Conservation (phyloP, 2,797 vertebrate genomes). For the Spinus olivaceus region DNA sequence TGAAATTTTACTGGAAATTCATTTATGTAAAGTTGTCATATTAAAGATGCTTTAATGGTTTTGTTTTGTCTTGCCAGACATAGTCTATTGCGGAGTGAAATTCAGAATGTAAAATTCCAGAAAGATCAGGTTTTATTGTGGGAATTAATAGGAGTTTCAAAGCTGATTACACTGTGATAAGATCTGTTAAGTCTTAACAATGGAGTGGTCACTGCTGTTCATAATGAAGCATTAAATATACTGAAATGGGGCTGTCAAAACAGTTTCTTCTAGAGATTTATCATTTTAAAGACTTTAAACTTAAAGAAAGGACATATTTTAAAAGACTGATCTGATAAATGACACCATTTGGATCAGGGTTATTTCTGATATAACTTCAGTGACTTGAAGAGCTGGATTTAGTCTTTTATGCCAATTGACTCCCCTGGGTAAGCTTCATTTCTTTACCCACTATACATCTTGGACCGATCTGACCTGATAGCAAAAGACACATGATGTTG, state of each 20-base stretch:
- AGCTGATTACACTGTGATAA: constrained; percentile 8
- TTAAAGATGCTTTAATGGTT: constrained; percentile 18
- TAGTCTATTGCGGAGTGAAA: neutral
- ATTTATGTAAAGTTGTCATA: constrained; percentile 28
- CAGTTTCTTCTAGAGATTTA: constrained; percentile 10
- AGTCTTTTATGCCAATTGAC: constrained; percentile 46
- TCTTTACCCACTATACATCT: constrained; percentile 41
- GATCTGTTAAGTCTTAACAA: constrained; percentile 27
- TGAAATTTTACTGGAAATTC: constrained; percentile 27
- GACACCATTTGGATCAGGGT: neutral
- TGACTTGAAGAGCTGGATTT: constrained; percentile 40
- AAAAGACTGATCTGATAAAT: constrained; percentile 44
- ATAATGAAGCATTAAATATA: constrained; percentile 31
- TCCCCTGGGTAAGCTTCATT: constrained; percentile 58
- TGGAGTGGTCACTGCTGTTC: constrained; percentile 40
- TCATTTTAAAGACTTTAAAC: constrained; percentile 25
- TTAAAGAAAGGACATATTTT: constrained; percentile 31
- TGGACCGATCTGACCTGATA: constrained; percentile 50
- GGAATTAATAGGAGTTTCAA: constrained; percentile 20
- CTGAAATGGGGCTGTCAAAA: constrained; percentile 32
- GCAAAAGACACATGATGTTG: constrained; percentile 61
- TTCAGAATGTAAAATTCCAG: neutral
- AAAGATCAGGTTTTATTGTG: constrained; percentile 1
- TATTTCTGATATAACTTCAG: constrained; percentile 38
- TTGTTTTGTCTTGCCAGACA: constrained; percentile 31